Base-by-base conservation (phyloP, 2,797 vertebrate genomes). In the Cyclura pinguis region DNA sequence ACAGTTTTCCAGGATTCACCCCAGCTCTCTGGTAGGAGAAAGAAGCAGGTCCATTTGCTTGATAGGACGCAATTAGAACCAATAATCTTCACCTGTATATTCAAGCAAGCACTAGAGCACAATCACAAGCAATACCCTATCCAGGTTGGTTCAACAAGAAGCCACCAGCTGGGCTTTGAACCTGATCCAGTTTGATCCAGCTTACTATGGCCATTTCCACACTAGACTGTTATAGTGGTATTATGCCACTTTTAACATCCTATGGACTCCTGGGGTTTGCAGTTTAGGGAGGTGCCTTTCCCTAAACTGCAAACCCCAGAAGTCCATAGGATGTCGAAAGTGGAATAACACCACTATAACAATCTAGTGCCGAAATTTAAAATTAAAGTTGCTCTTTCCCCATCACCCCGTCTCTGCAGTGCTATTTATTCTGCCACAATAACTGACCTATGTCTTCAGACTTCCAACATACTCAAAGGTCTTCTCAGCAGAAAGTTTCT, bases 41-140 rank as follows among this genome's bases (percentile, higher is more conserved):
- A 90, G 52, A 86, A 81, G 32, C 27, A 57, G 32, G 20, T 42
- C 80, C 24, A 74, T 90, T 73, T 86, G 42, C n/a, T 12, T 47
- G 38, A 38, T n/a, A 81, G 8, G 8, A 50, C 55, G 24, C 64
- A 55, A 13, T 80, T n/a, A 50, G 32, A 80, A 87, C 7, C 3
- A 55, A 55, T 69, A 22, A 13, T 67, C 35, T 42, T n/a, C 24
- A 85, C 13, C 35, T 72, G 47, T 14, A 80, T 22, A 22, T n/a
- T 64, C 57, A 67, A 59, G 22, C 59, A 84, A 32, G n/a, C 55
- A 35, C 64, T 22, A 74, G 67, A 86, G 35, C 3, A 74, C n/a
- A 12, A 64, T 20, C 50, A 7, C 22, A 85, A 64, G 62, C 38
- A 90, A 73, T 64, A 47, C 10, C 20, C 35, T 47, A 55, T 18